Conservation (phyloP, 2,113 vertebrate species). For the Salvator merianae region DNA sequence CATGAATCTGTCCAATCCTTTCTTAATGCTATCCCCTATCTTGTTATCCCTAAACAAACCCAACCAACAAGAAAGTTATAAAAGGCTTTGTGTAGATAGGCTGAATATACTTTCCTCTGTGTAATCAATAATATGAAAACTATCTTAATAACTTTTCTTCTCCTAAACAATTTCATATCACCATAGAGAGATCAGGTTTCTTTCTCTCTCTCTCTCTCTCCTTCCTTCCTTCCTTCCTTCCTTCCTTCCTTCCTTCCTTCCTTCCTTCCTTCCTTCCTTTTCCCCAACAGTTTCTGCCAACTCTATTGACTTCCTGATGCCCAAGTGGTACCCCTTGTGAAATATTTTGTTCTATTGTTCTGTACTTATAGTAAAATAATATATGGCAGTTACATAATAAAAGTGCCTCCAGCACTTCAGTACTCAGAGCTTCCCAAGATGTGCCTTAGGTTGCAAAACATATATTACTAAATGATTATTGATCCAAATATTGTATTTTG, state of each 20-base stretch:
- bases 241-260: too few species aligned
- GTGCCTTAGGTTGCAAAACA: conserved; percentile 4
- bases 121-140: too few species aligned
- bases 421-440: not conserved
- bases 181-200: too few species aligned
- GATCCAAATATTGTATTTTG: not conserved
- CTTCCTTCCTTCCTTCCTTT: not conserved
- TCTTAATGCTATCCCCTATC: too few species aligned
- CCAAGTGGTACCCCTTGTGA: not conserved
- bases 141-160: too few species aligned
- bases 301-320: not conserved
- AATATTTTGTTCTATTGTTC: not conserved
- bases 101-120: too few species aligned
- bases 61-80: too few species aligned
- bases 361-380: not conserved
- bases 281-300: not conserved
- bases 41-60: too few species aligned
- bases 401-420: conserved; percentile 10
- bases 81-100: too few species aligned
- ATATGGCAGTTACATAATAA: not conserved
- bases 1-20: too few species aligned
- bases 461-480: conserved; percentile 16
- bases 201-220: not conserved
- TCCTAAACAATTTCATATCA: too few species aligned
- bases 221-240: too few species aligned